Conservation (phyloP, 2,113 vertebrate species). For the Sapayoa aenigma region DNA sequence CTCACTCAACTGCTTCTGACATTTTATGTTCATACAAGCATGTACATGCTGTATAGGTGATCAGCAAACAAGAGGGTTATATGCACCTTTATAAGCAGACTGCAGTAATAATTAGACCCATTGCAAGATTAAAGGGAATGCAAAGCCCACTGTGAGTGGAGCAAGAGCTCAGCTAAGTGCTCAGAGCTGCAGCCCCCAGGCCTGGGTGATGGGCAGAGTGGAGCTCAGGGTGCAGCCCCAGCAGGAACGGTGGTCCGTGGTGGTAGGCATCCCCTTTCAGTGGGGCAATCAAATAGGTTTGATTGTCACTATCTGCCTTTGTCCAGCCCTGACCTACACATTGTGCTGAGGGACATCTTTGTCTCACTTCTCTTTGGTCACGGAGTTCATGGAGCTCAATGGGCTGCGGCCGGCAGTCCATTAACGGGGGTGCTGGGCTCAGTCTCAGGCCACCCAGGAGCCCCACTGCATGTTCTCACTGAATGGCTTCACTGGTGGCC, state of each 20-base stretch:
- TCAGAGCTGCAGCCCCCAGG: neutral
- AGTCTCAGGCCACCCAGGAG: constrained; percentile 78
- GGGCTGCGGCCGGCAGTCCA: constrained; percentile 76
- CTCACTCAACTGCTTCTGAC: neutral
- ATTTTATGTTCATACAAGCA: fast-evolving
- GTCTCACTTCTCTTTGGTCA: constrained; percentile 83
- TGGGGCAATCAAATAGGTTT: constrained; percentile 59
- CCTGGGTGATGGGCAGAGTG: neutral
- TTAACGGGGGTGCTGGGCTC: constrained; percentile 75
- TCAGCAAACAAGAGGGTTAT: neutral
- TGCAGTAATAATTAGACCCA: fast-evolving
- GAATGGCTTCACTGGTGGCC: constrained; percentile 85
- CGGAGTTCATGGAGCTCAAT: constrained; percentile 83
- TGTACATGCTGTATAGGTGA: fast-evolving
- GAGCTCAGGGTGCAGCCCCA: fast-evolving
- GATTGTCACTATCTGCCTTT: constrained; percentile 72
- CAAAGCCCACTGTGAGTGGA: neutral
- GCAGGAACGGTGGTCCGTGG: neutral
- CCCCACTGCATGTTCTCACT: constrained; percentile 69
- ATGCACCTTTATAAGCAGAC: neutral
- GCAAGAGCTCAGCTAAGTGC: neutral
- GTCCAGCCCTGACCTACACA: constrained; percentile 71
- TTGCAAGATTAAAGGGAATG: neutral
- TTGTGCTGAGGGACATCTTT: constrained; percentile 77
- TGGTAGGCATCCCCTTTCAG: constrained; percentile 20